phyloP scores from a whole-genome alignment of 2,888 invertebrate species.

The Lasioglossum villosulum region DNA sequence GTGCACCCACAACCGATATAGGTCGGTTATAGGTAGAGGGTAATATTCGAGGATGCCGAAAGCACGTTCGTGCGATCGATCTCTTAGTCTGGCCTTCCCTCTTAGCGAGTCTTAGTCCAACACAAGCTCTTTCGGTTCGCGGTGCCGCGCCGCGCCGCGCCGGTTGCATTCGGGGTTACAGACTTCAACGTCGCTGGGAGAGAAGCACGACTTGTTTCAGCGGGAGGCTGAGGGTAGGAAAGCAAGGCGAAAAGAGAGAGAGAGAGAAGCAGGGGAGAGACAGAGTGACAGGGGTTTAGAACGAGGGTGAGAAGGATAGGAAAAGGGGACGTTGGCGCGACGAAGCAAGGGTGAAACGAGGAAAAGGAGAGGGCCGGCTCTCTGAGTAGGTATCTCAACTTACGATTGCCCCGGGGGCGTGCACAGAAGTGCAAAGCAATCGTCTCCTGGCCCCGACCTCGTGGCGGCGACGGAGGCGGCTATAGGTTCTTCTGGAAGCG shows the following conservation, averaged over 20 bases:
- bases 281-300: neutral
- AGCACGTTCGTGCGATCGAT: conserved; percentile 75
- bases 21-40: conserved; percentile 69
- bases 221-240: conserved; percentile 35
- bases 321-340: conserved; percentile 10
- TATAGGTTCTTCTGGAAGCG: conserved; percentile 67
- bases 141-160: conserved; percentile 41
- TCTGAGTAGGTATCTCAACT: conserved; percentile 73
- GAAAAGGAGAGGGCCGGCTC: conserved; percentile 44
- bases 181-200: conserved; percentile 65
- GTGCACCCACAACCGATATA: conserved; percentile 51
- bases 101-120: conserved; percentile 59
- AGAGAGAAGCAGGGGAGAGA: neutral
- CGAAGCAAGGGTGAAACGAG: conserved; percentile 35
- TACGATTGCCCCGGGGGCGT: conserved; percentile 74
- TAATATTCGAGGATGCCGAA: conserved; percentile 74
- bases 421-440: conserved; percentile 76
- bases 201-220: conserved; percentile 49
- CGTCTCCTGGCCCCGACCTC: conserved; percentile 70
- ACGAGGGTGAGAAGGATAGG: neutral
- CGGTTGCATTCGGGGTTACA: conserved; percentile 65
- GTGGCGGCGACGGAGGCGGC: conserved; percentile 35
- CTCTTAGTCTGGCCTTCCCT: conserved; percentile 57
- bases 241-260: neutral
- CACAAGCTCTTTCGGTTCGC: conserved; percentile 53